These are phyloP conservation scores for Ectemnius cavifrons DNA, from an alignment of 2,888 invertebrate genomes.

Conservation along the genomic window DNA sequence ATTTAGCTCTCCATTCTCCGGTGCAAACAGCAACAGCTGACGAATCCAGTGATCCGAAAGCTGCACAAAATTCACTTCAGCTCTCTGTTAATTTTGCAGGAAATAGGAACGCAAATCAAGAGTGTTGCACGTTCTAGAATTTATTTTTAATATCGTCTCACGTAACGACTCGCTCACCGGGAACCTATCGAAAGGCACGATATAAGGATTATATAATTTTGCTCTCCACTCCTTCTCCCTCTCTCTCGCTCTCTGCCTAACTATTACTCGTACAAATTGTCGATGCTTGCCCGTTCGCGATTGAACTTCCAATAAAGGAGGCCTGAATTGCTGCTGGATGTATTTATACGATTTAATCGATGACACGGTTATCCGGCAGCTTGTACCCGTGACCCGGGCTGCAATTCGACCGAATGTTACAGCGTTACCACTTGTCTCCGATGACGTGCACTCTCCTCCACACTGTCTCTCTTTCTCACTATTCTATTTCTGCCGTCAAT, in stretches of 20 bases:
- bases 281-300: conserved; percentile 2
- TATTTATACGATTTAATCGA: conserved; percentile 59
- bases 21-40: no score
- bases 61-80: no score
- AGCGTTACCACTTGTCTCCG: conserved; percentile 49
- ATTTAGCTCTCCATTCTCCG: no score
- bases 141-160: not conserved
- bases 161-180: no score
- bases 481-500: conserved; percentile 42
- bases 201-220: no score
- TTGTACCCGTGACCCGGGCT: conserved; percentile 47
- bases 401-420: conserved; percentile 39
- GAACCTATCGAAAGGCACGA: no score
- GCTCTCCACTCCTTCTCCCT: no score
- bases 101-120: not conserved
- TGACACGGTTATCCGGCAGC: conserved; percentile 56
- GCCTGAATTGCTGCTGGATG: conserved; percentile 15
- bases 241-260: no score
- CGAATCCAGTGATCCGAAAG: no score
- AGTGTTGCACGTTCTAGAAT: not conserved
- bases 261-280: not conserved
- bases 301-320: conserved; percentile 26
- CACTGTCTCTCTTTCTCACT: conserved; percentile 22
- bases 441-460: conserved; percentile 51
- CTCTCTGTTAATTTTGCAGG: no score